These are phyloP conservation scores for Ophiothrix spiculata DNA, from an alignment of 35 echinoderm and acorn worm species.

Conservation along the genomic window DNA sequence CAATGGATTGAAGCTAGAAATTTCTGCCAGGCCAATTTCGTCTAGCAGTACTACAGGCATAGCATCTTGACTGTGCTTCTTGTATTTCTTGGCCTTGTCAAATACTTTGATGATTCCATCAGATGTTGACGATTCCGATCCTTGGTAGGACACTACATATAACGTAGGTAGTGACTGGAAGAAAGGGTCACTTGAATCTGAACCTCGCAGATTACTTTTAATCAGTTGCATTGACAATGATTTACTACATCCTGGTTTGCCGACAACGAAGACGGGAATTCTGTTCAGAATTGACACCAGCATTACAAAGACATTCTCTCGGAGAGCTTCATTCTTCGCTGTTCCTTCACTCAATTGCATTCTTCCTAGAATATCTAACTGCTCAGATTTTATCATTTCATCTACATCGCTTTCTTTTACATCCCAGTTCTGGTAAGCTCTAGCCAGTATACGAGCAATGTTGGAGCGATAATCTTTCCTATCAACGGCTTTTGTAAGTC, in stretches of 20 bases:
- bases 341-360: slow-evolving; percentile 33
- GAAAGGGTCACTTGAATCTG: slow-evolving; percentile 29
- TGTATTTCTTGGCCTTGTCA: slow-evolving; percentile 46
- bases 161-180: slow-evolving; percentile 36
- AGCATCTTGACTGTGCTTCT: slow-evolving; percentile 38
- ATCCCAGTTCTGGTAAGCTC: not conserved
- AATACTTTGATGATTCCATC: slow-evolving; percentile 49
- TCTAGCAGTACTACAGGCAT: slow-evolving; percentile 48
- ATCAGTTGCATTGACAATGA: slow-evolving; percentile 51
- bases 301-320: slow-evolving; percentile 40
- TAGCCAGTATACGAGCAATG: not conserved
- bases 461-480: slow-evolving; percentile 16
- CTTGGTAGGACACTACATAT: slow-evolving; percentile 49
- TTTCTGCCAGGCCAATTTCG: slow-evolving; percentile 50
- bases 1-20: slow-evolving; percentile 20
- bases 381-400: slow-evolving; percentile 9
- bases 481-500: slow-evolving; percentile 28
- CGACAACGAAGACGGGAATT: slow-evolving; percentile 43
- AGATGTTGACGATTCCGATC: slow-evolving; percentile 42
- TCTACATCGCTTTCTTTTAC: slow-evolving; percentile 24
- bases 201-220: slow-evolving; percentile 23
- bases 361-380: slow-evolving; percentile 35
- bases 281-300: slow-evolving; percentile 37
- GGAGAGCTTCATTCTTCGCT: slow-evolving; percentile 41
- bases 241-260: slow-evolving; percentile 44